Conservation (phyloP, 92 coral and sea anemone species). For the Isaurus tuberculatus region DNA sequence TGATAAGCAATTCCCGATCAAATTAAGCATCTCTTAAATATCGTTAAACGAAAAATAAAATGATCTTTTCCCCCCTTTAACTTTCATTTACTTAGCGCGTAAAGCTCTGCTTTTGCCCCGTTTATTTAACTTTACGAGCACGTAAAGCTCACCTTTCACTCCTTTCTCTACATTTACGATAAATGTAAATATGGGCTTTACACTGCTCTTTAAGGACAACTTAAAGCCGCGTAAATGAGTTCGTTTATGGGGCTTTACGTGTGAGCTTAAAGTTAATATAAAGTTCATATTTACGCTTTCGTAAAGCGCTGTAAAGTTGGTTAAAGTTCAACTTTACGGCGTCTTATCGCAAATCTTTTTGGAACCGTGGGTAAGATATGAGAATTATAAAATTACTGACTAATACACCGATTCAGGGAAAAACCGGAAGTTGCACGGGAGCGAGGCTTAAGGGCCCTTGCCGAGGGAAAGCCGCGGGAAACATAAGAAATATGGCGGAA, state of each 20-base stretch:
- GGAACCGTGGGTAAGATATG: too few relatives aligned
- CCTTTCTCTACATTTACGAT: neutral
- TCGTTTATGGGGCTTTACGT: too few relatives aligned
- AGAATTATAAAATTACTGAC: too few relatives aligned
- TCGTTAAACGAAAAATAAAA: neutral
- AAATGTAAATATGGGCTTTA: too few relatives aligned
- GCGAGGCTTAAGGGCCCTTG: constrained; percentile 25
- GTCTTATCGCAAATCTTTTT: too few relatives aligned
- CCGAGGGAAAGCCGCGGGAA: neutral
- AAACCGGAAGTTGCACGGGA: too few relatives aligned
- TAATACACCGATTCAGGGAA: constrained; percentile 42
- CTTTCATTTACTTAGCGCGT: neutral
- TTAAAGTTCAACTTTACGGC: too few relatives aligned
- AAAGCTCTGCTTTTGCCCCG: neutral
- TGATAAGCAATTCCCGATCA: neutral
- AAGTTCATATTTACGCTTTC: too few relatives aligned
- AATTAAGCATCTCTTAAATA: neutral
- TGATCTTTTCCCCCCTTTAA: neutral
- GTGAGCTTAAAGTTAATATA: too few relatives aligned
- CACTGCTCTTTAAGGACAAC: neutral
- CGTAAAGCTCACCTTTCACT: too few relatives aligned
- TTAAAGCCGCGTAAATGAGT: too few relatives aligned
- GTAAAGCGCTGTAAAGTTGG: too few relatives aligned
- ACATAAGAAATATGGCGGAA: constrained; percentile 26
- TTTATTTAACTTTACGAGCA: neutral